phyloP scores from a whole-genome alignment of 2,888 invertebrate species.

The Aporophyla nigra region DNA sequence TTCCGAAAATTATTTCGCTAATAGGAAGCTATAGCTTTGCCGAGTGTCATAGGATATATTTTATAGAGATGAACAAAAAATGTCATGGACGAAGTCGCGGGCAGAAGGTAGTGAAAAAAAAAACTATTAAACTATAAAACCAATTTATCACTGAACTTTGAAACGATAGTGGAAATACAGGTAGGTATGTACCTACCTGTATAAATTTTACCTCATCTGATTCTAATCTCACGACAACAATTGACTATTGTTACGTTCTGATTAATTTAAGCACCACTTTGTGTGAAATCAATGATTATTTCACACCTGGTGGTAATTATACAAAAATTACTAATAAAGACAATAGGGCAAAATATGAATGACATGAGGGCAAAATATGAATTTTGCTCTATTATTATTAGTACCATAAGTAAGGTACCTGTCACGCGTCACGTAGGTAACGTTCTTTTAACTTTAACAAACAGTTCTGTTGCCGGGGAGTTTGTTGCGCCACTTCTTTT shows the following conservation, averaged over 20 bases:
- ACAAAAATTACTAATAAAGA: too few relatives aligned
- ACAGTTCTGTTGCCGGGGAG: neutral
- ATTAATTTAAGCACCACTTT: too few relatives aligned
- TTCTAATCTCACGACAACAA: neutral
- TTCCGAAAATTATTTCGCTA: neutral
- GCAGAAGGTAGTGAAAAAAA: neutral
- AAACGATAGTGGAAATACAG: too few relatives aligned
- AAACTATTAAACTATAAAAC: neutral
- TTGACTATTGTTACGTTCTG: neutral
- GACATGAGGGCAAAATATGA: too few relatives aligned
- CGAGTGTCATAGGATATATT: neutral
- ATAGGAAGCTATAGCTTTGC: neutral
- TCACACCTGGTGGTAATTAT: too few relatives aligned
- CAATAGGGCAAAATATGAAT: too few relatives aligned
- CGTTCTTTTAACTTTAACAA: neutral
- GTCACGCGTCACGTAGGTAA: too few relatives aligned
- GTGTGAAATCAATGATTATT: neutral
- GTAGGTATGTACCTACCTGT: neutral
- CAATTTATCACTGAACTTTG: conserved; percentile 10
- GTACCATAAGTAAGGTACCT: too few relatives aligned
- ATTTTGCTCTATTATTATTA: neutral
- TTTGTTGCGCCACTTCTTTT: neutral
- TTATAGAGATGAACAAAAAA: neutral
- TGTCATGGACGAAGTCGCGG: neutral
- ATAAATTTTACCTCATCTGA: neutral